These are phyloP conservation scores for Cephus nigrinus DNA, from an alignment of 2,888 invertebrate species.

Conservation along the genomic window DNA sequence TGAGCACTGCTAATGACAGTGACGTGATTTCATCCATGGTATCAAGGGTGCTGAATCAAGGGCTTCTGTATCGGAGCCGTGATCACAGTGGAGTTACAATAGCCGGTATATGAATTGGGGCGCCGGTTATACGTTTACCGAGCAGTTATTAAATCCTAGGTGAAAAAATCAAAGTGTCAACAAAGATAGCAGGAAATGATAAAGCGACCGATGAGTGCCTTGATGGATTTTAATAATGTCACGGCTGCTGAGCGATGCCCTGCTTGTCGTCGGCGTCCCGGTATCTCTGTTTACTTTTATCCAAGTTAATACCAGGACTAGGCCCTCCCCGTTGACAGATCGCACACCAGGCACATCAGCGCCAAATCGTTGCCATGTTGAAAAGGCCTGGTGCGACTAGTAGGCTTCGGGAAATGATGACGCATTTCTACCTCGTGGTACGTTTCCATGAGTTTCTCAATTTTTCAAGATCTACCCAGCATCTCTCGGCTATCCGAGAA, in stretches of 20 bases:
- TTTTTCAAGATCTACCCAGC: background rate
- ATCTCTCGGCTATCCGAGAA: background rate
- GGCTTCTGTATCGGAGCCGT: background rate
- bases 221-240: slow-evolving; percentile 37
- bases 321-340: slow-evolving; percentile 18
- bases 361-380: background rate
- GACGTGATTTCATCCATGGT: background rate
- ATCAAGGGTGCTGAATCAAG: background rate
- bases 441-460: background rate
- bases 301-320: slow-evolving; percentile 3
- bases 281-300: slow-evolving; percentile 24
- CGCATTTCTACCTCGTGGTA: background rate
- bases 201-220: slow-evolving; percentile 22
- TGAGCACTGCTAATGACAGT: background rate
- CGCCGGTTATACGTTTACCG: background rate
- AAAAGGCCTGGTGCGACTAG: background rate
- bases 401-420: background rate
- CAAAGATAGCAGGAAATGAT: slow-evolving; percentile 33
- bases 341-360: slow-evolving; percentile 24
- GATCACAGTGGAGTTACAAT: background rate
- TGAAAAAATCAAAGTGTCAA: slow-evolving; percentile 22
- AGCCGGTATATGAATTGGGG: background rate
- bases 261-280: slow-evolving; percentile 17
- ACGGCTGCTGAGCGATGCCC: slow-evolving; percentile 33
- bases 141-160: background rate